Evolutionary conservation across 2,797 vertebrate genomes (phyloP).

Genomic region (Siniperca obscura): DNA sequence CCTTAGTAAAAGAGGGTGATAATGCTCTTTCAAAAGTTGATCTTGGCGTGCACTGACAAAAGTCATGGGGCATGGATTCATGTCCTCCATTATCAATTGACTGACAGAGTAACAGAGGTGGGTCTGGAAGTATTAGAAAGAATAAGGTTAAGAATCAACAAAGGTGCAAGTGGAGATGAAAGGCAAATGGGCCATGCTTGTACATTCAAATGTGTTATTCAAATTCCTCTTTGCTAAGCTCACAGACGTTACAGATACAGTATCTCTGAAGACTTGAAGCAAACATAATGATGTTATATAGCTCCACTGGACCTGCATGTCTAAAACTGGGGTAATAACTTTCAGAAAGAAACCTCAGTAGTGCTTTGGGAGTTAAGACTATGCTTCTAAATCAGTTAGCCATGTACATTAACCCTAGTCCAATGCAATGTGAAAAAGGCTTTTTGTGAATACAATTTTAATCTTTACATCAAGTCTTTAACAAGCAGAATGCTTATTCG

Average conservation of each 20-base stretch:
- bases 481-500: constrained; percentile 7
- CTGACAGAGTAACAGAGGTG: constrained; percentile 29
- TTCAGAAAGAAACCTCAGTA: constrained; percentile 42
- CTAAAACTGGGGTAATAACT: constrained; percentile 15
- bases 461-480: constrained; percentile 37
- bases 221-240: constrained; percentile 60
- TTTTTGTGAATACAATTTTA: constrained; percentile 50
- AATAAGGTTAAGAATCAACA: constrained; percentile 15
- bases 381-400: constrained; percentile 41
- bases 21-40: constrained; percentile 75
- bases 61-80: constrained; percentile 52
- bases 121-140: constrained; percentile 19
- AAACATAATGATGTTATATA: constrained; percentile 17
- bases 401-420: constrained; percentile 20
- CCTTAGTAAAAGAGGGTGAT: constrained; percentile 41
- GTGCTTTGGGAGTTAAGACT: constrained; percentile 22
- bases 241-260: constrained; percentile 41
- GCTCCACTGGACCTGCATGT: constrained; percentile 15
- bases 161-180: constrained; percentile 24
- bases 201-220: constrained; percentile 75
- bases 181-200: constrained; percentile 56
- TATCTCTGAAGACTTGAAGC: constrained; percentile 27
- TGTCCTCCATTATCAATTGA: constrained; percentile 40
- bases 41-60: constrained; percentile 61
- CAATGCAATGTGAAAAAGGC: constrained; percentile 44